Conservation (phyloP, 2,888 invertebrate species). For the Ramazzottius varieornatus region DNA sequence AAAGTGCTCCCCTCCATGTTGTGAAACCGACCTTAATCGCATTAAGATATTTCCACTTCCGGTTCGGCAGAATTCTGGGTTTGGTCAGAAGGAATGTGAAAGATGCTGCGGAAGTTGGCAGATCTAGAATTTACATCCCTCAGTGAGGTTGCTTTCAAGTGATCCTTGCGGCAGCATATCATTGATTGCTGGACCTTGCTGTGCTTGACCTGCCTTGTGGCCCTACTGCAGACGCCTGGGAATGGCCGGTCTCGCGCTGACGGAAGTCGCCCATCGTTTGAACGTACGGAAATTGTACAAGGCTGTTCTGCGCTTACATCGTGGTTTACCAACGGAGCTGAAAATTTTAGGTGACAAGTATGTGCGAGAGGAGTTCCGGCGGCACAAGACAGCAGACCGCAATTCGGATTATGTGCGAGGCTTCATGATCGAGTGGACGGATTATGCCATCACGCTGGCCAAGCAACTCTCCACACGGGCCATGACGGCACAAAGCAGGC, state of each 20-base stretch:
- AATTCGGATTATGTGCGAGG: slow-evolving; percentile 39
- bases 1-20: too few relatives aligned
- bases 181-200: too few relatives aligned
- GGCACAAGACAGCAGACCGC: slow-evolving; percentile 45
- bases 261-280: slow-evolving; percentile 27
- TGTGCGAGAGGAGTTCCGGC: slow-evolving; percentile 52
- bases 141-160: too few relatives aligned
- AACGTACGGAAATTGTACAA: slow-evolving; percentile 47
- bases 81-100: too few relatives aligned
- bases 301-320: slow-evolving; percentile 45
- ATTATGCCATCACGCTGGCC: slow-evolving; percentile 44
- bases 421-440: slow-evolving; percentile 71
- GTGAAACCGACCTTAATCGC: too few relatives aligned
- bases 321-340: slow-evolving; percentile 43
- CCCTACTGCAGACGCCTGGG: too few relatives aligned
- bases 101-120: too few relatives aligned
- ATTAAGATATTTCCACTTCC: too few relatives aligned
- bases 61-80: too few relatives aligned
- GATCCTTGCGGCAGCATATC: too few relatives aligned
- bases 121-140: too few relatives aligned
- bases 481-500: slow-evolving; percentile 6
- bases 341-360: slow-evolving; percentile 45
- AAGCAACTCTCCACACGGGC: slow-evolving; percentile 33
- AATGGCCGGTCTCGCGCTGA: neutral
- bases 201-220: too few relatives aligned